phyloP scores from a whole-genome alignment of 2,888 invertebrate species.

The Chirona hameri region DNA sequence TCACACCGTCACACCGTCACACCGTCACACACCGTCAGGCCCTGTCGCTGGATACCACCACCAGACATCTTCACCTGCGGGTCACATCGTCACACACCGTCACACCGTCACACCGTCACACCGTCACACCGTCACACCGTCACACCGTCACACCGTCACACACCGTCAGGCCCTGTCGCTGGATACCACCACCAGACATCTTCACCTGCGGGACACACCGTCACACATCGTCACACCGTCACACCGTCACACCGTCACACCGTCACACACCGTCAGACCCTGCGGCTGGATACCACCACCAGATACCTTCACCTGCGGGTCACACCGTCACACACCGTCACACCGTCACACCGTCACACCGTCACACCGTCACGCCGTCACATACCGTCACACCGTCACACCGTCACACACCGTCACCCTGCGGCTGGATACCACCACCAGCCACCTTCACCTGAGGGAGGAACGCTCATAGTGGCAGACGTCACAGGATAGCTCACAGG shows the following conservation, averaged over 20 bases:
- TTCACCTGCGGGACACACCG: constrained; percentile 55
- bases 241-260: neutral
- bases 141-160: constrained; percentile 53
- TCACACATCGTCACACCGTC: neutral
- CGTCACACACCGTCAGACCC: constrained; percentile 49
- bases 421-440: too few species aligned
- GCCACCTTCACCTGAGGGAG: too few species aligned
- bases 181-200: constrained; percentile 67
- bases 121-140: too few species aligned
- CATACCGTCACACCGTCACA: neutral
- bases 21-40: constrained; percentile 41
- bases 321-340: neutral
- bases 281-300: constrained; percentile 63
- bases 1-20: neutral
- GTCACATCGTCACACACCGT: neutral
- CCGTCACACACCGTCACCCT: too few species aligned
- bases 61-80: too few species aligned
- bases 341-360: neutral
- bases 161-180: constrained; percentile 59
- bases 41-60: too few species aligned
- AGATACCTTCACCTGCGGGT: too few species aligned
- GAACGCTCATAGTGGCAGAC: too few species aligned
- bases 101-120: neutral
- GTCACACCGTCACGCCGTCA: too few species aligned
- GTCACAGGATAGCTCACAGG: too few species aligned